Conservation (phyloP, 2,888 invertebrate genomes). For the Apodemia zela region DNA sequence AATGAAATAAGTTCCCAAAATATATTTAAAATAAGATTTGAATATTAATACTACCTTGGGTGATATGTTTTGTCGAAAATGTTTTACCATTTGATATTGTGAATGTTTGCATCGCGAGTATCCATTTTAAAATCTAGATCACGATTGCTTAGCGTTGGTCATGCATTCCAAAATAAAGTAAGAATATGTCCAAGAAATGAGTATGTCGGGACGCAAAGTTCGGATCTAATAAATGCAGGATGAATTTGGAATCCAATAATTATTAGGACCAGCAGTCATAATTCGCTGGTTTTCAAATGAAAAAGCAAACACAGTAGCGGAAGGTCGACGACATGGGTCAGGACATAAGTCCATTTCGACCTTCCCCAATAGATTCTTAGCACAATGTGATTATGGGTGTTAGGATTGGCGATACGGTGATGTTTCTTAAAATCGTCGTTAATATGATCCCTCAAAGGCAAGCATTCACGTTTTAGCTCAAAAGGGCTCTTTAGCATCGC, state of each 20-base stretch:
- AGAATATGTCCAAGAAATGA: slow-evolving; percentile 72
- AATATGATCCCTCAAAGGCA: slow-evolving; percentile 80
- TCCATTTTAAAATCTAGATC: slow-evolving; percentile 52
- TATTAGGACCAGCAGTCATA: slow-evolving; percentile 66
- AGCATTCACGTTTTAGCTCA: slow-evolving; percentile 81
- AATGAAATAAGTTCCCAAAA: slow-evolving; percentile 50
- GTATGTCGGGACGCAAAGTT: slow-evolving; percentile 51
- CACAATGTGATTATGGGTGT: slow-evolving; percentile 74
- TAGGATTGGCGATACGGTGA: slow-evolving; percentile 75
- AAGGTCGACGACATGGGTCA: slow-evolving; percentile 45
- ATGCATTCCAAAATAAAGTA: slow-evolving; percentile 65
- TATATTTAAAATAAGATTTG: slow-evolving; percentile 44
- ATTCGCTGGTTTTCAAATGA: slow-evolving; percentile 62
- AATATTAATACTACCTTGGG: slow-evolving; percentile 73
- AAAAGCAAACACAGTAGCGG: slow-evolving; percentile 70
- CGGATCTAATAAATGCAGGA: slow-evolving; percentile 31
- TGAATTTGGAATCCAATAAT: slow-evolving; percentile 37
- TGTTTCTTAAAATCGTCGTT: slow-evolving; percentile 76
- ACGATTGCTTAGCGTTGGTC: slow-evolving; percentile 62
- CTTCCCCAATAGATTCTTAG: slow-evolving; percentile 59
- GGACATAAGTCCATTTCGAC: slow-evolving; percentile 42
- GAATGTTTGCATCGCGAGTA: slow-evolving; percentile 60
- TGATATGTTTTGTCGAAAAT: slow-evolving; percentile 64
- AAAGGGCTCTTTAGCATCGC: slow-evolving; percentile 80
- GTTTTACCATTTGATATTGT: slow-evolving; percentile 72